Conservation (phyloP, 2,113 vertebrate genomes). For the Cacatua alba region DNA sequence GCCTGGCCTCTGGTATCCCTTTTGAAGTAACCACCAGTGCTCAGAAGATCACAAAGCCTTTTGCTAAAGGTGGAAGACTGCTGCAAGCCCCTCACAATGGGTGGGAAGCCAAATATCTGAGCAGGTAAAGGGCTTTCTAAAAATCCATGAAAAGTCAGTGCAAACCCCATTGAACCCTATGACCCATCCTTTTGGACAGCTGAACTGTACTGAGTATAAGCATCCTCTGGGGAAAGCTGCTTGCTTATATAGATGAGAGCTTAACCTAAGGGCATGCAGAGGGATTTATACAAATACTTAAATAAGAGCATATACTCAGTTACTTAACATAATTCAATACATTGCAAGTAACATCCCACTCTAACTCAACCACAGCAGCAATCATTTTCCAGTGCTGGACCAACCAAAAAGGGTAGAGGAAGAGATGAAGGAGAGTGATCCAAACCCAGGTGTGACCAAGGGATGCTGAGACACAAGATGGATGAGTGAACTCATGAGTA, state of each 20-base stretch:
- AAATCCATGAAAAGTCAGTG: background rate
- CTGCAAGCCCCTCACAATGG: rapidly evolving
- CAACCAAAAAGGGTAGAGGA: background rate
- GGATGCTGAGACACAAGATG: background rate
- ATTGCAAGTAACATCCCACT: background rate
- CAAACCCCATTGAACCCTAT: background rate
- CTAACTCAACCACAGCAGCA: background rate
- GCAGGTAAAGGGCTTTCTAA: background rate
- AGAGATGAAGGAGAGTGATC: background rate
- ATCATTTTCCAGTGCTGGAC: background rate
- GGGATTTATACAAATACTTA: background rate
- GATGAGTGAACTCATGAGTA: rapidly evolving
- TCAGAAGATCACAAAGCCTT: background rate
- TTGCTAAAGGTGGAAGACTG: background rate
- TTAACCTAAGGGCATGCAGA: background rate
- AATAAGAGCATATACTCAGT: background rate
- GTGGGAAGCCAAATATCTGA: background rate
- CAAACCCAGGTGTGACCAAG: background rate
- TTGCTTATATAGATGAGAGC: background rate
- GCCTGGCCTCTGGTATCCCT: background rate
- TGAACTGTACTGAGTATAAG: rapidly evolving
- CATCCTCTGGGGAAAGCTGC: background rate
- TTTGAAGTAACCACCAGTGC: background rate
- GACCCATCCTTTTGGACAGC: background rate
- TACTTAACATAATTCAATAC: background rate